Conservation (phyloP, 1,140 invertebrate species). For the Achroia grisella region DNA sequence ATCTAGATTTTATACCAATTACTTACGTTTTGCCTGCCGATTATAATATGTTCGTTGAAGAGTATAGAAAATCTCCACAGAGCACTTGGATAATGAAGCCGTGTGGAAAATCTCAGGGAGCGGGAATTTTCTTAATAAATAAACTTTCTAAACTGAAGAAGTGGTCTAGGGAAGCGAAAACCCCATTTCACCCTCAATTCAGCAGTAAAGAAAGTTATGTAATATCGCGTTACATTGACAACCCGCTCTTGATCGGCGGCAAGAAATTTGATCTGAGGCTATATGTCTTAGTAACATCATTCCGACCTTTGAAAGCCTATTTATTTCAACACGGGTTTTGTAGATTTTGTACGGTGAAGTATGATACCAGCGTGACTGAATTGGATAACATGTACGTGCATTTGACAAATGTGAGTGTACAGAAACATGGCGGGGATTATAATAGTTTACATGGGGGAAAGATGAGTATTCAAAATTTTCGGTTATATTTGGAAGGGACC, state of each 20-base stretch:
- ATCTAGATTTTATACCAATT: conserved; percentile 93
- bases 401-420: conserved; percentile 90
- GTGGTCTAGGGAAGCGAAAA: conserved; percentile 89
- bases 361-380: conserved; percentile 83
- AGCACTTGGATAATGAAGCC: conserved; percentile 99
- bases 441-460: conserved; percentile 96
- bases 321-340: conserved; percentile 88
- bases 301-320: conserved; percentile 86
- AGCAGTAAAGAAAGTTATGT: conserved; percentile 89
- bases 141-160: conserved; percentile 91
- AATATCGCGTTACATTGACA: conserved; percentile 91
- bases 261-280: conserved; percentile 91
- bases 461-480: conserved; percentile 92
- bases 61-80: conserved; percentile 93
- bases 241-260: conserved; percentile 88
- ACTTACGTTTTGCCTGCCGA: conserved; percentile 96
- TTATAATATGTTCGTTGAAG: conserved; percentile 98
- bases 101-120: conserved; percentile 91
- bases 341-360: conserved; percentile 89
- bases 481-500: conserved; percentile 93
- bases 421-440: conserved; percentile 93
- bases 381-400: conserved; percentile 91
- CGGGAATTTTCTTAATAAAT: conserved; percentile 92
- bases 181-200: conserved; percentile 87
- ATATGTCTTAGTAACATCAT: conserved; percentile 89